phyloP scores from a whole-genome alignment of 2,888 invertebrate genomes.

The Vannuccia rotundouncinata region DNA sequence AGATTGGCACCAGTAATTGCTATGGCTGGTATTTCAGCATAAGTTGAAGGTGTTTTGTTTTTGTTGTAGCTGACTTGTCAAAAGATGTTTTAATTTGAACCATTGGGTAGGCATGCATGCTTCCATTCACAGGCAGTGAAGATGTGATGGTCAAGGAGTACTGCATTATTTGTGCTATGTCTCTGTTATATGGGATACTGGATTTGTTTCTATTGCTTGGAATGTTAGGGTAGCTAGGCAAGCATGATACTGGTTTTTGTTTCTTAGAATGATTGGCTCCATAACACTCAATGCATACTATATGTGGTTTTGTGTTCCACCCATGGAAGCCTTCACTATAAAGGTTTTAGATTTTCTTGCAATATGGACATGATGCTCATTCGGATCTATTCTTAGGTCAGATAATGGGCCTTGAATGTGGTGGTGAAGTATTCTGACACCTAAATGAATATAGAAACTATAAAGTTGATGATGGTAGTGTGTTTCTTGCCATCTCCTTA shows the following conservation, averaged over 20 bases:
- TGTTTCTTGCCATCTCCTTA: not conserved
- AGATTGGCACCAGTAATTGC: not conserved
- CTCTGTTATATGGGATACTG: not conserved
- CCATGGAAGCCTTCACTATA: not conserved
- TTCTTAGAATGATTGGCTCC: not conserved
- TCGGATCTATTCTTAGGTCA: not conserved
- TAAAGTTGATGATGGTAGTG: not conserved
- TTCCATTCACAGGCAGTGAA: conserved; percentile 3
- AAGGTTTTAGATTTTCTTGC: not conserved
- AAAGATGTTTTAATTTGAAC: not conserved
- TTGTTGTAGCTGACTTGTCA: not conserved
- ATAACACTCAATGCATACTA: not conserved
- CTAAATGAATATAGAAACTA: not conserved
- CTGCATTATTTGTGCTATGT: conserved; percentile 4
- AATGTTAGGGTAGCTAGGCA: not conserved
- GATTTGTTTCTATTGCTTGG: not conserved
- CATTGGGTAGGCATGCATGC: not conserved
- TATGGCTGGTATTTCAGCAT: not conserved
- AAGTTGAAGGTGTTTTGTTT: not conserved
- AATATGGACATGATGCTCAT: not conserved
- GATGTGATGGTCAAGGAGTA: not conserved
- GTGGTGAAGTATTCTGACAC: not conserved
- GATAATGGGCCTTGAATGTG: not conserved
- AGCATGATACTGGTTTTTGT: not conserved
- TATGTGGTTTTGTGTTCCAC: not conserved